These are phyloP conservation scores for Enoplolaimus lenunculus DNA, from an alignment of 2,888 invertebrate genomes.

Conservation along the genomic window DNA sequence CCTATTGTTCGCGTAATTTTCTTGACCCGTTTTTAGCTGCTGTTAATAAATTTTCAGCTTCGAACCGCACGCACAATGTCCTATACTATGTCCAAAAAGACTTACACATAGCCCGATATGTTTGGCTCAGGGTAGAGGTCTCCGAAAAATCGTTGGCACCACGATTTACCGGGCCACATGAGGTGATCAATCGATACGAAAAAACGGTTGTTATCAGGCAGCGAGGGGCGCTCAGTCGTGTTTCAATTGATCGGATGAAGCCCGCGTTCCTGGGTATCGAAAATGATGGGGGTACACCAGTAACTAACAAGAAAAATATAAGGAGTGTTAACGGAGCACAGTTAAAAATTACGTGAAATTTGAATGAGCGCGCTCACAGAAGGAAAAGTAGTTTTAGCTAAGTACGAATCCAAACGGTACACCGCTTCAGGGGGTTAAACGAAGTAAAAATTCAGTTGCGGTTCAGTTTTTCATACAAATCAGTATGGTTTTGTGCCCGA, in stretches of 20 bases:
- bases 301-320: neutral
- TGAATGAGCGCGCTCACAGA: neutral
- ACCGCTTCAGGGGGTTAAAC: neutral
- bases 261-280: neutral
- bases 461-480: neutral
- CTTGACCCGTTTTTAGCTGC: neutral
- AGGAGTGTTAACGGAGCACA: too few species aligned
- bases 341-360: too few species aligned
- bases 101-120: neutral
- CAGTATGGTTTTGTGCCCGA: neutral
- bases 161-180: neutral
- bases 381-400: neutral
- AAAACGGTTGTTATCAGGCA: neutral
- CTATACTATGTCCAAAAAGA: neutral
- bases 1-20: neutral
- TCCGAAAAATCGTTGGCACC: neutral
- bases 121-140: neutral
- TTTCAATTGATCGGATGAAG: neutral
- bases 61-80: neutral
- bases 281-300: neutral
- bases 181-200: neutral
- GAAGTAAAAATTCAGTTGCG: neutral
- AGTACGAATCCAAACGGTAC: neutral
- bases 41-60: neutral
- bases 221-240: neutral